Evolutionary conservation across 2,113 vertebrate genomes (phyloP), one percentile per base, ranked within the genome.

Genomic region (Furnarius figulus): DNA sequence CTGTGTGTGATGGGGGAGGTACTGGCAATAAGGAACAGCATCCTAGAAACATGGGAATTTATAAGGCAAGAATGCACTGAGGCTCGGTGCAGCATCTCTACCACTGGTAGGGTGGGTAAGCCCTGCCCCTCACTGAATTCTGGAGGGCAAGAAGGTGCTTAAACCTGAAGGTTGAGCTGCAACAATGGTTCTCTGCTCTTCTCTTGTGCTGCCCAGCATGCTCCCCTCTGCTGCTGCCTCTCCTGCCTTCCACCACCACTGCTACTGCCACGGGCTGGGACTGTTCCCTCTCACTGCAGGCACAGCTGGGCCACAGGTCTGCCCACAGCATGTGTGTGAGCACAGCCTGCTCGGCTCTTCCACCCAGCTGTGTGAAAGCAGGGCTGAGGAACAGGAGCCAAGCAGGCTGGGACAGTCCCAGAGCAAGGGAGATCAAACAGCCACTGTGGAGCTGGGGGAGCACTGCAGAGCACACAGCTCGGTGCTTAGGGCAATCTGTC

Each of bases 191-290:
- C 59, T 59, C 40, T 83, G 73, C 40, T 39, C 23, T 46, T 22
- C 58, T 5, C 5, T 35, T 24, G 1, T 1, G 30, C 40, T 55
- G 40, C 24, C 50, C 14, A 0, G 52, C 1, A 0, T 0, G 31
- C 35, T 77, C 23, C 0, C 0, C 42, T n/a, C 14, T 40, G 56
- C 78, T 61, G 55, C 42, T 11, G 42, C 5, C 35, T 37, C 0
- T 46, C 44, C 84, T 25, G 61, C 14, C n/a, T 12, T 19, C 15
- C 2, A 1, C 33, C 9, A 4, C 5, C 1, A 0, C 33, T 5
- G 75, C 53, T 15, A 5, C 67, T 2, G 2, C 56, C 11, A 30
- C 68, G 12, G 76, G 39, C 71, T 23, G 16, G 0, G 6, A 30
- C 37, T 0, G 1, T 31, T 70, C 28, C 46, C 47, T n/a, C n/a